A percentile compares a stretch with the other conserved stretches of the same genome.
phyloP scores from a whole-genome alignment of 1,140 invertebrate species.

The Eriocheir sinensis region DNA sequence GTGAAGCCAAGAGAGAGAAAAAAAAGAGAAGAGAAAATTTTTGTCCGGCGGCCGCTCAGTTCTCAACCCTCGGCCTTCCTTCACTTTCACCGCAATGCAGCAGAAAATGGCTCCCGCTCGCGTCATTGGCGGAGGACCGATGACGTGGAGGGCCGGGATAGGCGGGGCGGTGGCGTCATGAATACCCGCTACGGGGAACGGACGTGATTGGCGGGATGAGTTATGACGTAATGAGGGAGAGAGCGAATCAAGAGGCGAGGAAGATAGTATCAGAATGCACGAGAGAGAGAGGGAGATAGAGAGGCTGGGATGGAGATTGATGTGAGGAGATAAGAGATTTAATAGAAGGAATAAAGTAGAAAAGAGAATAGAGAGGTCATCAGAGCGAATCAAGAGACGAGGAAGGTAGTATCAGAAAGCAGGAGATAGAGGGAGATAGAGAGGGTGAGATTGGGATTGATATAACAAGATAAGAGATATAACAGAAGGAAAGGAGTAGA shows the following conservation, averaged over 20 bases:
- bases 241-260: background rate
- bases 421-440: no score
- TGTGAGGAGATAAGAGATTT: no score
- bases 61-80: background rate
- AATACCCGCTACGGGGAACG: background rate
- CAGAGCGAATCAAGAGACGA: background rate
- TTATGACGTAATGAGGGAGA: background rate
- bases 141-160: background rate
- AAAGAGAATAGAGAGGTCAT: background rate
- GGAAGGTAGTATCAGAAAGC: background rate
- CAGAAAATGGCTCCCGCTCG: background rate
- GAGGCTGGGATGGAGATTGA: no score
- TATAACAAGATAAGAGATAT: no score
- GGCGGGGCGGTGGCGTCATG: background rate
- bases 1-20: background rate
- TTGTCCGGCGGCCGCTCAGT: background rate
- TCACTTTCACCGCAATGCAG: conserved; percentile 10
- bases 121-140: background rate
- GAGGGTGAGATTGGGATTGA: no score
- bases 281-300: no score
- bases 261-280: no score
- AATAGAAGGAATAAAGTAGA: no score
- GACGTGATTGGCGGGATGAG: background rate
- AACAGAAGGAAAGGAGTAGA: no score
- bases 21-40: no score